These are phyloP conservation scores for Halichoerus grypus DNA, from an alignment of 2,113 vertebrate species.

Conservation along the genomic window DNA sequence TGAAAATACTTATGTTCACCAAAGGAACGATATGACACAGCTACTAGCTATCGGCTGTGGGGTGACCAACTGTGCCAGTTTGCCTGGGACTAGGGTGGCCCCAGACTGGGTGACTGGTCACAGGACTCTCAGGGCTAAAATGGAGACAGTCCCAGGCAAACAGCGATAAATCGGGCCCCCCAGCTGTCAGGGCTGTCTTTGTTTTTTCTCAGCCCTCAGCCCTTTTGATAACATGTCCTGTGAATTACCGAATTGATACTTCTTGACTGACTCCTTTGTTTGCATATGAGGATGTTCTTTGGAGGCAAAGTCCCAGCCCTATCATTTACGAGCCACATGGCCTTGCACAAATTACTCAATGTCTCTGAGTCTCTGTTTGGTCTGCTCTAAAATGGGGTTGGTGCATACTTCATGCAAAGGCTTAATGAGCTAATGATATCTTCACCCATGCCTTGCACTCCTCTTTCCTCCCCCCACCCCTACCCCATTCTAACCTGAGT, in stretches of 20 bases:
- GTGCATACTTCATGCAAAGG: rapidly evolving
- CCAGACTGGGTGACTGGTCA: neutral
- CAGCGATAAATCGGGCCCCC: neutral
- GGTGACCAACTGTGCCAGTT: neutral
- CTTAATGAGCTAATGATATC: neutral
- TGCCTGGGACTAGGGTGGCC: neutral
- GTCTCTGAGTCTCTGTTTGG: neutral
- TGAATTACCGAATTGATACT: neutral
- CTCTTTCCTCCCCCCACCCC: neutral
- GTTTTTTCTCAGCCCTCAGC: neutral
- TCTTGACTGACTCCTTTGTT: neutral
- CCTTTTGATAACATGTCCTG: neutral
- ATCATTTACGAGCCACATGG: neutral
- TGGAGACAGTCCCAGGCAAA: neutral
- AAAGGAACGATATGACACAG: neutral
- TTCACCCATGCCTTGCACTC: neutral
- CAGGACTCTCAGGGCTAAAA: neutral
- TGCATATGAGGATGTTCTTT: neutral
- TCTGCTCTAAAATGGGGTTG: neutral
- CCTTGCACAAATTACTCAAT: neutral
- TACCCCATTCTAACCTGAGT: neutral
- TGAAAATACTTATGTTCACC: neutral
- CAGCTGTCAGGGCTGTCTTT: neutral
- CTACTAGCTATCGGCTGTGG: neutral
- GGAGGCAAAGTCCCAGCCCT: neutral